These are phyloP conservation scores for Noctuana brunneofusca DNA, from an alignment of 2,888 invertebrate species.

Conservation along the genomic window DNA sequence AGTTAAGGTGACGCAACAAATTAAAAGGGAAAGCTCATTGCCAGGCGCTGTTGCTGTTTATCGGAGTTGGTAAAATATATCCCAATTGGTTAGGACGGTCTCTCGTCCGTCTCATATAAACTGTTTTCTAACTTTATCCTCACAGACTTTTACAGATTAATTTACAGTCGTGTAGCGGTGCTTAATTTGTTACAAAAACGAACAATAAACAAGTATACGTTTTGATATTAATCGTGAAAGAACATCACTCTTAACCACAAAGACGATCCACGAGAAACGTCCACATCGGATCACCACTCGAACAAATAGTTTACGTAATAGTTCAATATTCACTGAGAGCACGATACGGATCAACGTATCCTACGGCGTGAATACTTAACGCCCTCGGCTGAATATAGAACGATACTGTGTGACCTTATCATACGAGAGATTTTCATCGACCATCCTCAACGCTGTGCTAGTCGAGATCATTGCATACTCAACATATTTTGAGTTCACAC, in stretches of 20 bases:
- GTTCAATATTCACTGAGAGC: conserved; percentile 24
- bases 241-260: background rate
- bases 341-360: conserved; percentile 26
- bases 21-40: conserved; percentile 25
- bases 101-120: too few species aligned
- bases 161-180: too few species aligned
- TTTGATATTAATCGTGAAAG: too few species aligned
- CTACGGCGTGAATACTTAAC: conserved; percentile 22
- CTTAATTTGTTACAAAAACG: too few species aligned
- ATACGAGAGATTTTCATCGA: conserved; percentile 17
- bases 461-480: conserved; percentile 2
- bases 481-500: conserved; percentile 14
- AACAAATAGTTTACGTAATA: conserved; percentile 26
- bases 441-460: conserved; percentile 17
- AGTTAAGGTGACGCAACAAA: conserved; percentile 28
- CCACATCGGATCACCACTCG: conserved; percentile 13
- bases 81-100: too few species aligned
- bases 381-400: conserved; percentile 14
- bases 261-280: background rate
- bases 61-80: background rate
- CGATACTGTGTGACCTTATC: conserved; percentile 11
- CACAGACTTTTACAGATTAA: too few species aligned
- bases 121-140: background rate
- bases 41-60: conserved; percentile 3
- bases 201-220: too few species aligned